Evolutionary conservation across 2,888 invertebrate species (phyloP).

Genomic region (Choreutis nemorana): DNA sequence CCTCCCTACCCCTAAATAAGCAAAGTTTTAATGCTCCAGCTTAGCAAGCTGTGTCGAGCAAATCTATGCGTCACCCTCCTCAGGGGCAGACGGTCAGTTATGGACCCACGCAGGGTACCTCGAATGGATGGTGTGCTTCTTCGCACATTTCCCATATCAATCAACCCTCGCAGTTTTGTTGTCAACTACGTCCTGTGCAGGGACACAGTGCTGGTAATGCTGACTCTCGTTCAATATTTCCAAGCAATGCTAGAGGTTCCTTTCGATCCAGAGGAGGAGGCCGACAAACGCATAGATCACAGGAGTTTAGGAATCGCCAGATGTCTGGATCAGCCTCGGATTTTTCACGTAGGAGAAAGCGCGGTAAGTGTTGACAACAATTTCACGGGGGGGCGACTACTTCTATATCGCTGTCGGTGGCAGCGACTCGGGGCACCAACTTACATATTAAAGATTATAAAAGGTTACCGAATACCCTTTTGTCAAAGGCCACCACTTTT

Average conservation of each 20-base stretch:
- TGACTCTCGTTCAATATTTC: too few species aligned
- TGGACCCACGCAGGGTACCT: constrained; percentile 9
- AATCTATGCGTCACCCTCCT: constrained; percentile 8
- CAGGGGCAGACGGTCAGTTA: constrained; percentile 6
- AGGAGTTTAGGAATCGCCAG: too few species aligned
- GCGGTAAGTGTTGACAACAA: constrained; percentile 9
- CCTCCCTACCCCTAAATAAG: too few species aligned
- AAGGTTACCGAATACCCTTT: constrained; percentile 14
- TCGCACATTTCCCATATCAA: background rate
- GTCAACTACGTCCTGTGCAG: background rate
- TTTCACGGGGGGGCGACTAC: constrained; percentile 9
- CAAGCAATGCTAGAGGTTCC: constrained; percentile 1
- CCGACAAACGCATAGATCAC: constrained; percentile 1
- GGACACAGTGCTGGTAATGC: background rate
- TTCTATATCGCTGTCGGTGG: constrained; percentile 8
- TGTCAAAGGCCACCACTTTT: constrained; percentile 9
- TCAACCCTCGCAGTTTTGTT: constrained; percentile 8
- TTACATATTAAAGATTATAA: constrained; percentile 8
- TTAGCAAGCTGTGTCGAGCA: too few species aligned
- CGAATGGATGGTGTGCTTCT: background rate
- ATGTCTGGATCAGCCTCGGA: too few species aligned
- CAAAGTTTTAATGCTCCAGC: too few species aligned
- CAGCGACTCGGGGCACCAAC: constrained; percentile 7
- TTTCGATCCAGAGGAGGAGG: constrained; percentile 3
- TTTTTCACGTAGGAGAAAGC: background rate